These are phyloP conservation scores for Achroia grisella DNA, from an alignment of 1,140 invertebrate genomes.

Conservation along the genomic window DNA sequence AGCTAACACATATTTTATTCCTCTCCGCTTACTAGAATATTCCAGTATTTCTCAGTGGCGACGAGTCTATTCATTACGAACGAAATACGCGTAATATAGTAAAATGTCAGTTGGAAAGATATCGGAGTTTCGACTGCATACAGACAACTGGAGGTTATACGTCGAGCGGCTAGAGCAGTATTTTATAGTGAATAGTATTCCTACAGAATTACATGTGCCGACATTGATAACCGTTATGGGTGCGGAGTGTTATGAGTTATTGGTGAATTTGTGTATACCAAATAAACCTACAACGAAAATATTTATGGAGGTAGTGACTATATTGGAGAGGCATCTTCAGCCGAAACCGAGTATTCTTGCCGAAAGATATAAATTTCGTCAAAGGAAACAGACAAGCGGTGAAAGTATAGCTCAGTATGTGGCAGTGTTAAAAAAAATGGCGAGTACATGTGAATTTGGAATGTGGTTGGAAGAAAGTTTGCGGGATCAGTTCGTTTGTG, in stretches of 20 bases:
- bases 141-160: slow-evolving; percentile 11
- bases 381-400: slow-evolving; percentile 1
- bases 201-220: slow-evolving; percentile 12
- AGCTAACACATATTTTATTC: too few relatives aligned
- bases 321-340: slow-evolving; percentile 17
- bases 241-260: slow-evolving; percentile 6
- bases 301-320: slow-evolving; percentile 15
- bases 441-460: background rate
- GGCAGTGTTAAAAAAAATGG: background rate
- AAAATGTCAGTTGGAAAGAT: slow-evolving; percentile 7
- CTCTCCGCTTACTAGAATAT: too few relatives aligned
- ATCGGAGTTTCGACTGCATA: background rate
- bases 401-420: background rate
- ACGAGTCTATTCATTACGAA: too few relatives aligned
- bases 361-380: slow-evolving; percentile 9
- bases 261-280: slow-evolving; percentile 26
- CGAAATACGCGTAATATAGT: too few relatives aligned
- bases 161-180: slow-evolving; percentile 29
- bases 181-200: slow-evolving; percentile 24
- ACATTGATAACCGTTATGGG: slow-evolving; percentile 28
- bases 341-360: slow-evolving; percentile 9
- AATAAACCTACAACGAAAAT: slow-evolving; percentile 18
- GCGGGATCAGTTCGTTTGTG: too few relatives aligned
- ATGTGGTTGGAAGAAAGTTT: background rate
- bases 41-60: too few relatives aligned